phyloP scores from a whole-genome alignment of 2,113 vertebrate species.

The Oreochromis aureus region DNA sequence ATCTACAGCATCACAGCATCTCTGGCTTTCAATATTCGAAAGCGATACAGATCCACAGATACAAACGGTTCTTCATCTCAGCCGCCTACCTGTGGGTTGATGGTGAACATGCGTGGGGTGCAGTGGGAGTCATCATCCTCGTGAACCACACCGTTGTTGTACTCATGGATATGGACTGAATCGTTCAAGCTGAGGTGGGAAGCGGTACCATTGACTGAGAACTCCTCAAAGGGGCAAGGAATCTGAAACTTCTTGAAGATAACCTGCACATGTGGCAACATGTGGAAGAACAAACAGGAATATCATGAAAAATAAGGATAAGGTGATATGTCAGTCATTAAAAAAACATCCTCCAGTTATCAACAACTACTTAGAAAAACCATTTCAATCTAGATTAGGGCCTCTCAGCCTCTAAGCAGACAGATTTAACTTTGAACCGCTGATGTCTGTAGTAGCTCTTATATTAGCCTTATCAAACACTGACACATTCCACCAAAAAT shows the following conservation, averaged over 20 bases:
- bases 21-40: neutral
- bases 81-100: constrained; percentile 87
- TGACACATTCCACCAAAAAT: constrained; percentile 2
- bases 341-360: neutral
- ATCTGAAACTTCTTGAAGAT: constrained; percentile 96
- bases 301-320: neutral
- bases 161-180: constrained; percentile 42
- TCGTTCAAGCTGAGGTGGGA: constrained; percentile 14
- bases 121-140: constrained; percentile 68
- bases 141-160: constrained; percentile 50
- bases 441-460: constrained; percentile 8
- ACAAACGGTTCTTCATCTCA: neutral
- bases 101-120: constrained; percentile 79
- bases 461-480: constrained; percentile 14
- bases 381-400: constrained; percentile 5
- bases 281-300: neutral
- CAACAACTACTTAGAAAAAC: neutral
- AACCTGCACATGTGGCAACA: constrained; percentile 72
- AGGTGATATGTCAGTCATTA: neutral
- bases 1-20: neutral
- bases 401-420: neutral
- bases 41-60: neutral
- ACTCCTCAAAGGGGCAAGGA: constrained; percentile 80
- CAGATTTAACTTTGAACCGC: neutral
- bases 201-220: constrained; percentile 67